phyloP scores from a whole-genome alignment of 1,140 invertebrate genomes.

The Temnothorax curvispinosus region DNA sequence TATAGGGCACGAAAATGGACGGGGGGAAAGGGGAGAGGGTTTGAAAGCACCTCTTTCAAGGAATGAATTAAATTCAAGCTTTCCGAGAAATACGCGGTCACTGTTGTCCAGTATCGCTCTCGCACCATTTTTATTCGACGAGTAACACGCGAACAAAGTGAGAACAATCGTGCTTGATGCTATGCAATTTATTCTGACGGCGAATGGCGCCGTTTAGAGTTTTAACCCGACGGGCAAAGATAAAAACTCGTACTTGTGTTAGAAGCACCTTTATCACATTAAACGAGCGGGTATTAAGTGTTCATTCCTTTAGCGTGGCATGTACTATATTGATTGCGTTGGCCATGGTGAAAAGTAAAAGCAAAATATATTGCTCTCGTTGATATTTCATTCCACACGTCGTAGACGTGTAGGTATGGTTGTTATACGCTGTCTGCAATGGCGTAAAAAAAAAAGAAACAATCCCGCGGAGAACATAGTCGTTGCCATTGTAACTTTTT shows the following conservation, averaged over 20 bases:
- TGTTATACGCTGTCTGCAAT: not conserved
- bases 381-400: not conserved
- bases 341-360: not conserved
- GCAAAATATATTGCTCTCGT: not conserved
- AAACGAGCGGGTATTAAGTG: not conserved
- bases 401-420: no score
- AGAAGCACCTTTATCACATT: constrained; percentile 1
- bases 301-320: not conserved
- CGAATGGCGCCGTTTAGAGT: constrained; percentile 19
- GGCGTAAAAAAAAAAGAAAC: not conserved
- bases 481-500: not conserved
- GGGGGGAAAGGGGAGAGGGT: not conserved
- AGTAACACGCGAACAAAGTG: constrained; percentile 36
- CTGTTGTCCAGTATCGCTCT: constrained; percentile 2
- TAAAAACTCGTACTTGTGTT: constrained; percentile 13
- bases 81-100: constrained; percentile 4
- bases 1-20: not conserved
- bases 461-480: not conserved
- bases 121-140: constrained; percentile 32
- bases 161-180: constrained; percentile 29
- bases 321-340: not conserved
- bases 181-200: constrained; percentile 33
- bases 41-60: constrained; percentile 9
- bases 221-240: not conserved
- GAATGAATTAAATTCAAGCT: constrained; percentile 55